Conservation (phyloP, 2,797 vertebrate species). For the Danio aesculapii region DNA sequence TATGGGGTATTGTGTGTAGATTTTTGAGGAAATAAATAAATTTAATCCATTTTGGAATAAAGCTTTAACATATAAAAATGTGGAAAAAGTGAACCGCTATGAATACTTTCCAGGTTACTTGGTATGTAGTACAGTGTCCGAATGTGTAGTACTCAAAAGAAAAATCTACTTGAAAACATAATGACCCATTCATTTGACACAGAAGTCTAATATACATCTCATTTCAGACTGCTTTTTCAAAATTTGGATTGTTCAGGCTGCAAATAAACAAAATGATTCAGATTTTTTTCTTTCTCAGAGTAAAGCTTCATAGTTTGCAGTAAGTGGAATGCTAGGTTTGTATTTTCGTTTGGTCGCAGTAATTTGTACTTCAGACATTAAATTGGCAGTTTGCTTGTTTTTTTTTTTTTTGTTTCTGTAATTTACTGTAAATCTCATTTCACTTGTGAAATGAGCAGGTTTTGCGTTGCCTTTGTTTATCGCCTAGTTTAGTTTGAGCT, state of each 20-base stretch:
- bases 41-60: no score
- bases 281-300: no score
- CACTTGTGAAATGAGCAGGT: slow-evolving; percentile 1
- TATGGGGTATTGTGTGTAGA: no score
- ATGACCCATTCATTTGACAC: background rate
- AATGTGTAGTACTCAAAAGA: no score
- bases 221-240: background rate
- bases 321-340: background rate
- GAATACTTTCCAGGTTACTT: no score
- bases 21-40: no score
- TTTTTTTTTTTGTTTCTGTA: background rate
- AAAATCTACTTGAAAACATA: background rate
- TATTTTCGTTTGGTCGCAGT: background rate
- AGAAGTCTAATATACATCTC: background rate
- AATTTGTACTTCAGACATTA: background rate
- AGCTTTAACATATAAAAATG: no score
- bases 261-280: no score
- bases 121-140: no score
- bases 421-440: slow-evolving; percentile 13
- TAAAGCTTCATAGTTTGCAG: no score
- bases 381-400: background rate
- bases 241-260: no score
- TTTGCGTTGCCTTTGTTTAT: slow-evolving; percentile 5
- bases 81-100: no score
- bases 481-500: background rate